These are phyloP conservation scores for Ichneumoninae sp. DNA, from an alignment of 2,888 invertebrate species.

Conservation along the genomic window DNA sequence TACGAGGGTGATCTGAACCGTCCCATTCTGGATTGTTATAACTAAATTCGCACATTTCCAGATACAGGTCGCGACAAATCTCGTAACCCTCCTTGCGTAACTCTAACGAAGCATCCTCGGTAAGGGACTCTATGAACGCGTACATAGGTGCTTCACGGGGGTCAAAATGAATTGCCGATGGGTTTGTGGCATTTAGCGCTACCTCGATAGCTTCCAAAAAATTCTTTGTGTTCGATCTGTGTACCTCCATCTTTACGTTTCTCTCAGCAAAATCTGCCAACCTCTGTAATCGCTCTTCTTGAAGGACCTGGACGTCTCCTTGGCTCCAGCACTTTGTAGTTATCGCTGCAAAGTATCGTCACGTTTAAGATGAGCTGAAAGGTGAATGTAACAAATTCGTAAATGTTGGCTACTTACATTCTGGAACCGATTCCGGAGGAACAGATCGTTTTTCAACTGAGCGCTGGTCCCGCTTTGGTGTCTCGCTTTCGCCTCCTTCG, in stretches of 20 bases:
- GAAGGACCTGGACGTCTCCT: background rate
- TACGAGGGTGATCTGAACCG: background rate
- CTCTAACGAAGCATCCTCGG: background rate
- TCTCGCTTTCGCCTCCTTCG: background rate
- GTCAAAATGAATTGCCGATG: background rate
- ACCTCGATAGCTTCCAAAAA: background rate
- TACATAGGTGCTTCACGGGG: background rate
- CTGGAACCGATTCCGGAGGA: background rate
- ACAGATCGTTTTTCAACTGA: background rate
- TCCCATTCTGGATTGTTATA: background rate
- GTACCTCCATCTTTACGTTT: background rate
- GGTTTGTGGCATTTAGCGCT: background rate
- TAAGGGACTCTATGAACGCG: background rate
- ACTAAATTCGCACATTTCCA: background rate
- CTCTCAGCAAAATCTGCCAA: background rate
- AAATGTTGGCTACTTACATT: background rate
- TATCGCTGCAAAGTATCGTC: background rate
- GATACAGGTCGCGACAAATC: constrained; percentile 10
- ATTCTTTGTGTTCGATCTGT: background rate
- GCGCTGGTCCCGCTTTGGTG: background rate
- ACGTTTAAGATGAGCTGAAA: background rate
- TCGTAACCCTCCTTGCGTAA: constrained; percentile 8
- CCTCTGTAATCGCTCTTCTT: constrained; percentile 27
- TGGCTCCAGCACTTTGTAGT: background rate
- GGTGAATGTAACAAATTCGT: background rate